phyloP scores from a whole-genome alignment of 1,140 invertebrate genomes.

The Archivesica marissinica region DNA sequence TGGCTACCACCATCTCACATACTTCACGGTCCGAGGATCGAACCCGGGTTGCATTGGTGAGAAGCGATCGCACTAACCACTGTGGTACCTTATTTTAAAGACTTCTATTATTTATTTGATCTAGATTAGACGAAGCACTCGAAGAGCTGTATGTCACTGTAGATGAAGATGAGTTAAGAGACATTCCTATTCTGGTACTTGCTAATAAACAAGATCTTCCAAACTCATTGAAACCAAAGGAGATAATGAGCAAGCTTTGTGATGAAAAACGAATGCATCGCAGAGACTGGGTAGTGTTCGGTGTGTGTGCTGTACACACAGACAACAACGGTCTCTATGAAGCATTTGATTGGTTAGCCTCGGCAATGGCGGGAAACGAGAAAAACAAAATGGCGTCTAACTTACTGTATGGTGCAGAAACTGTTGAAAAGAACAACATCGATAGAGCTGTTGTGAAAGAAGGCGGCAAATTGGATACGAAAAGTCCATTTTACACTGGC shows the following conservation, averaged over 20 bases:
- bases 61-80: too few species aligned
- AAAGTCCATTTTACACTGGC: not conserved
- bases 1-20: too few species aligned
- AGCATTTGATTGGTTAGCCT: slow-evolving; percentile 27
- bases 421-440: not conserved
- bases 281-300: slow-evolving; percentile 21
- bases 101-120: not conserved
- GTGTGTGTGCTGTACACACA: not conserved
- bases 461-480: not conserved
- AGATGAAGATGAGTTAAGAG: slow-evolving; percentile 19
- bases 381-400: slow-evolving; percentile 3
- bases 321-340: not conserved
- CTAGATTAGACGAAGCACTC: not conserved
- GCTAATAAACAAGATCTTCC: slow-evolving; percentile 52
- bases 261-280: not conserved
- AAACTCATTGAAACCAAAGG: not conserved
- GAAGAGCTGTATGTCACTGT: not conserved
- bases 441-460: not conserved
- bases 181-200: slow-evolving; percentile 3
- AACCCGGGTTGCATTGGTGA: too few species aligned
- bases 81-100: not conserved
- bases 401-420: not conserved
- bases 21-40: too few species aligned
- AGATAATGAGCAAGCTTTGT: not conserved
- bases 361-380: not conserved